A percentile compares a stretch with the other conserved stretches of the same genome.
phyloP scores from a whole-genome alignment of 2,888 invertebrate species.

The Hoplodrina blanda region DNA sequence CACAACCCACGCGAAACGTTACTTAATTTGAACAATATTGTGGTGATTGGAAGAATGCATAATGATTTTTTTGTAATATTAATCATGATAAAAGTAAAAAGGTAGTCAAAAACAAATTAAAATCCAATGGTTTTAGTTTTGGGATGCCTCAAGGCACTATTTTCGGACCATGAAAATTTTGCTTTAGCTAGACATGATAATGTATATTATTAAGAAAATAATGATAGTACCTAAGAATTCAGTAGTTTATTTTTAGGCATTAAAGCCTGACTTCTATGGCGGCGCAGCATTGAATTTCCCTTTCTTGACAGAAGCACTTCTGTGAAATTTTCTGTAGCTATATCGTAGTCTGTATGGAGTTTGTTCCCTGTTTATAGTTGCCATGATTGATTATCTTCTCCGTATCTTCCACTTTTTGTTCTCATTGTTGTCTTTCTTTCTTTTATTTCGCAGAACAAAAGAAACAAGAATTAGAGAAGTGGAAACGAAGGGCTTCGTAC shows the following conservation, averaged over 20 bases:
- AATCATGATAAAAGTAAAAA: background rate
- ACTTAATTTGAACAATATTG: background rate
- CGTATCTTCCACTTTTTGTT: background rate
- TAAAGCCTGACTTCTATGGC: too few relatives aligned
- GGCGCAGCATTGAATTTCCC: too few relatives aligned
- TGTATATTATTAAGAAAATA: too few relatives aligned
- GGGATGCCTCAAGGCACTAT: constrained; percentile 16
- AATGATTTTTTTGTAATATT: background rate
- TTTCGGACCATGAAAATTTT: constrained; percentile 15
- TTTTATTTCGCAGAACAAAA: constrained; percentile 86
- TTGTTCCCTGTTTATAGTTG: too few relatives aligned
- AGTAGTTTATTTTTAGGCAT: too few relatives aligned
- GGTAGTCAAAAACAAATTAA: background rate
- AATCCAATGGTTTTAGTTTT: background rate
- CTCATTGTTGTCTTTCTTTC: background rate
- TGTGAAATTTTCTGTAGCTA: too few relatives aligned
- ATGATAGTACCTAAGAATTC: too few relatives aligned
- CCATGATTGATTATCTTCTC: too few relatives aligned
- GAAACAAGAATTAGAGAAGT: constrained; percentile 97
- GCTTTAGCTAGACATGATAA: background rate
- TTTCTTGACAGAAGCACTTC: too few relatives aligned
- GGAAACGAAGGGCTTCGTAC: constrained; percentile 98
- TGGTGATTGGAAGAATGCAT: background rate
- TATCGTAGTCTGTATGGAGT: too few relatives aligned
- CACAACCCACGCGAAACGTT: background rate